These are phyloP conservation scores for Nemurella pictetii DNA, from an alignment of 2,888 invertebrate genomes.

Conservation along the genomic window DNA sequence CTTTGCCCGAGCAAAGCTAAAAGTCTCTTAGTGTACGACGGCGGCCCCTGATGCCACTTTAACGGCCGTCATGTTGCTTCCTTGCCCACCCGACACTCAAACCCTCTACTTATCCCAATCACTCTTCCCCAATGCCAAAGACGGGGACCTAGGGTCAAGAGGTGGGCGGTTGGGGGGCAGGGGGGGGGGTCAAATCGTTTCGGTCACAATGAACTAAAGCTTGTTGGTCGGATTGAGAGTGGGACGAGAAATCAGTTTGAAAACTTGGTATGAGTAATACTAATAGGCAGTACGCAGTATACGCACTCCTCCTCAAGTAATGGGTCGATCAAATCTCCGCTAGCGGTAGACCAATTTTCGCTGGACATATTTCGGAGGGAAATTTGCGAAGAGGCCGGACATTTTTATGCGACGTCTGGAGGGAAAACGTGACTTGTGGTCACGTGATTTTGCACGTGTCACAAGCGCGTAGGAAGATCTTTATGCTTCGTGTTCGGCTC, in stretches of 20 bases:
- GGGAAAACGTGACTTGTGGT: no score
- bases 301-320: no score
- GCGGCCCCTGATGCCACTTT: slow-evolving; percentile 18
- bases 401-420: no score
- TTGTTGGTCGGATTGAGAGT: background rate
- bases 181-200: slow-evolving; percentile 3
- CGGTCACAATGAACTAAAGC: slow-evolving; percentile 3
- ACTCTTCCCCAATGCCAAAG: slow-evolving; percentile 21
- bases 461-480: no score
- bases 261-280: background rate
- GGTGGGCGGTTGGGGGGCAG: background rate
- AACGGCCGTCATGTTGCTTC: slow-evolving; percentile 3
- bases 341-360: no score
- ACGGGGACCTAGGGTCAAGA: slow-evolving; percentile 7
- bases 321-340: no score
- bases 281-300: no score
- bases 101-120: slow-evolving; percentile 31
- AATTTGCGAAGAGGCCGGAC: no score
- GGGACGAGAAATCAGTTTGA: background rate
- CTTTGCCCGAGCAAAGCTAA: background rate
- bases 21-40: slow-evolving; percentile 19
- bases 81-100: slow-evolving; percentile 6
- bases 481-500: no score
- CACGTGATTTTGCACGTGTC: no score
- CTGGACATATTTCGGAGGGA: no score